phyloP scores from a whole-genome alignment of 2,888 invertebrate genomes.

The Cryptophagus acutangulus region DNA sequence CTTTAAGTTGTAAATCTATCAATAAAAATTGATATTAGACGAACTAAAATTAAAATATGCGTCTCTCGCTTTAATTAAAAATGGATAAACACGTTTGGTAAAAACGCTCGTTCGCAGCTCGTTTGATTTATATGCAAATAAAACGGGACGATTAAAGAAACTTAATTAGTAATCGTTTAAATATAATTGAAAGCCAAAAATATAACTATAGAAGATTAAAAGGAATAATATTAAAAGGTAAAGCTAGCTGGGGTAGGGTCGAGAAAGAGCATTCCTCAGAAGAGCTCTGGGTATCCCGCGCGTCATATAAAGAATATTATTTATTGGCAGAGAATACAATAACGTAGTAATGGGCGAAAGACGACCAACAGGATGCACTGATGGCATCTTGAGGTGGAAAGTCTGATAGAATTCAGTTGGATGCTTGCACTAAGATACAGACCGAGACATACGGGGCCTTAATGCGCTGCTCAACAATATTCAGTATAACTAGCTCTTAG shows the following conservation, averaged over 20 bases:
- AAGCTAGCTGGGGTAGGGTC: slow-evolving; percentile 16
- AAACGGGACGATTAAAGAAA: slow-evolving; percentile 40
- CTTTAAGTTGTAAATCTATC: too few species aligned
- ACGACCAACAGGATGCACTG: slow-evolving; percentile 23
- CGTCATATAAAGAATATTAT: slow-evolving; percentile 49
- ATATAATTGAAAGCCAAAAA: slow-evolving; percentile 41
- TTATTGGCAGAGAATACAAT: slow-evolving; percentile 48
- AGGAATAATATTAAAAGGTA: neutral
- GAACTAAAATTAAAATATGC: too few species aligned
- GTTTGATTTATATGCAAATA: too few species aligned
- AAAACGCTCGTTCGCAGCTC: too few species aligned
- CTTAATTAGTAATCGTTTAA: slow-evolving; percentile 43
- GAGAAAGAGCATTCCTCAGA: slow-evolving; percentile 28
- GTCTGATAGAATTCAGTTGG: slow-evolving; percentile 14
- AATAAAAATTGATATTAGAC: too few species aligned
- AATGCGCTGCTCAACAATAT: slow-evolving; percentile 40
- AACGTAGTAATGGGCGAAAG: slow-evolving; percentile 45
- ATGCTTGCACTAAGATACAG: slow-evolving; percentile 28
- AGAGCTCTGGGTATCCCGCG: slow-evolving; percentile 31
- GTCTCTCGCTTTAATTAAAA: too few species aligned
- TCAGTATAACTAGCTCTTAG: slow-evolving; percentile 39
- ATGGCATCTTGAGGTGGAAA: slow-evolving; percentile 2
- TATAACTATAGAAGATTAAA: slow-evolving; percentile 14
- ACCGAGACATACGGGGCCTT: slow-evolving; percentile 35
- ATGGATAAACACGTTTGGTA: too few species aligned